These are phyloP conservation scores for Pluvialis apricaria DNA, from an alignment of 2,113 vertebrate genomes.

Conservation along the genomic window DNA sequence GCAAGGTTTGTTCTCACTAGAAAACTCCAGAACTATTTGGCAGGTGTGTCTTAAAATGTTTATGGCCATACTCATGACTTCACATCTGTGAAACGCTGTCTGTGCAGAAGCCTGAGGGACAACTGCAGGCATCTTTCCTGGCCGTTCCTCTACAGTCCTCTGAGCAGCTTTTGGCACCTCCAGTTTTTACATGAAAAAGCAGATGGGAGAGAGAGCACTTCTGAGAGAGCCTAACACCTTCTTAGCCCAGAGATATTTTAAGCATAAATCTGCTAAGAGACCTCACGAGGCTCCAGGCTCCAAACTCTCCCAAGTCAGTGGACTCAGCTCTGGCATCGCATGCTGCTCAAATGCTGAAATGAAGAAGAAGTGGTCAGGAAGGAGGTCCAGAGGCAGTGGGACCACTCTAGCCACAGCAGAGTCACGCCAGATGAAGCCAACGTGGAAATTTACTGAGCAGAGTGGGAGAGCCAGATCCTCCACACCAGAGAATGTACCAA, in stretches of 20 bases:
- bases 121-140: constrained; percentile 39
- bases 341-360: background rate
- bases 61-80: background rate
- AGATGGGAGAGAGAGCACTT: constrained; percentile 21
- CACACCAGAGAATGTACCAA: background rate
- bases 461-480: background rate
- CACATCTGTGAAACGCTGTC: constrained; percentile 30
- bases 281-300: background rate
- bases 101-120: constrained; percentile 20
- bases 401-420: background rate
- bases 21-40: constrained; percentile 34
- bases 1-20: background rate
- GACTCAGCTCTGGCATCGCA: background rate
- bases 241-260: constrained; percentile 33
- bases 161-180: constrained; percentile 29
- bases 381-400: background rate
- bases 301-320: background rate
- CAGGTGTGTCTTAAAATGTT: constrained; percentile 45
- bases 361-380: background rate
- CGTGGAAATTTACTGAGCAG: background rate
- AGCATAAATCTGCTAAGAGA: constrained; percentile 8
- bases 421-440: background rate
- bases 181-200: constrained; percentile 12
- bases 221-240: constrained; percentile 37
- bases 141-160: background rate